Conservation (phyloP, 2,888 invertebrate species). For the Thalpophila matura region DNA sequence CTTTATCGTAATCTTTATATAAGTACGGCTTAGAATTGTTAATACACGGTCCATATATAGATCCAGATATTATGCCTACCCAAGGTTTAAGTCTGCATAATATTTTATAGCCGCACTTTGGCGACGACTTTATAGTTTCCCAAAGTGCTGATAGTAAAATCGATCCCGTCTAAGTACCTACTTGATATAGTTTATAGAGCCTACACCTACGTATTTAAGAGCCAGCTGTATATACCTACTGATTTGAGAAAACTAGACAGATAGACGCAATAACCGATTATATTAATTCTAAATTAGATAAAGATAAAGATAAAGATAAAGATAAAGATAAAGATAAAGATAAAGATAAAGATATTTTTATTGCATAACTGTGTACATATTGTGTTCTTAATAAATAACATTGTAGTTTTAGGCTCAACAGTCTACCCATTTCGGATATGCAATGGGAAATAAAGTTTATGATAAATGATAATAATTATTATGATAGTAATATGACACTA, state of each 20-base stretch:
- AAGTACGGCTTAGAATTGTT: not conserved
- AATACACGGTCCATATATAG: slow-evolving; percentile 5
- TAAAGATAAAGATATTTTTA: too few species aligned
- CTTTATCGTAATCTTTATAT: not conserved
- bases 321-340: too few species aligned
- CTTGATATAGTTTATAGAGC: slow-evolving; percentile 12
- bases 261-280: too few species aligned
- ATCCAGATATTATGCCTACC: slow-evolving; percentile 11
- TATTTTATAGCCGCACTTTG: slow-evolving; percentile 49
- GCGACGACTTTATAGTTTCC: slow-evolving; percentile 46
- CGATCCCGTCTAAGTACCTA: slow-evolving; percentile 21
- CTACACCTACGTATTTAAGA: slow-evolving; percentile 19
- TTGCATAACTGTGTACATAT: too few species aligned
- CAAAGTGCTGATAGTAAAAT: slow-evolving; percentile 45
- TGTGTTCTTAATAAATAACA: too few species aligned
- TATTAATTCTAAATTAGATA: too few species aligned
- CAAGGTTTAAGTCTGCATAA: slow-evolving; percentile 23
- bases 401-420: too few species aligned
- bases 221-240: slow-evolving; percentile 5
- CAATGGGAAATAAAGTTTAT: too few species aligned
- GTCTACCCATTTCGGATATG: too few species aligned
- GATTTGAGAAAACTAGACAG: not conserved
- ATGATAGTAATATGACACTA: too few species aligned
- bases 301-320: too few species aligned
- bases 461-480: too few species aligned